Percentiles rank a stretch among this genome's conserved stretches.
These are phyloP conservation scores for Crossocerus cetratus DNA, from an alignment of 2,888 invertebrate species.

Conservation along the genomic window DNA sequence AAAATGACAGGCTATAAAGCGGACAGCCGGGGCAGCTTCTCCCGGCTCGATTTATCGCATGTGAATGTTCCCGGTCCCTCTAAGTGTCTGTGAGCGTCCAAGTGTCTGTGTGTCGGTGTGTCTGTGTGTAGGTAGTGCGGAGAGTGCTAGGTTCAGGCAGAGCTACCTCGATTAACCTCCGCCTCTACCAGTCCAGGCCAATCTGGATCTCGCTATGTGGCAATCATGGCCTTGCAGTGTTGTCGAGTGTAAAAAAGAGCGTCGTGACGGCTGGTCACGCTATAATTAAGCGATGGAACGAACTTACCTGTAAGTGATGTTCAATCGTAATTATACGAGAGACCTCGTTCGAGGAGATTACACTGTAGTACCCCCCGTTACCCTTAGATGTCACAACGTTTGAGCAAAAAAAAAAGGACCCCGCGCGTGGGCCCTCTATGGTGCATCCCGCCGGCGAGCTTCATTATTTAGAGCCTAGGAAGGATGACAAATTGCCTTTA, in stretches of 20 bases:
- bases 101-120: slow-evolving; percentile 17
- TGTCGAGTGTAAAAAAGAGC: slow-evolving; percentile 28
- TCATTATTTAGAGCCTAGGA: too few relatives aligned
- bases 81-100: slow-evolving; percentile 16
- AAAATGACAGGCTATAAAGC: slow-evolving; percentile 61
- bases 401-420: too few relatives aligned
- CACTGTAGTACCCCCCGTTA: too few relatives aligned
- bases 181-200: slow-evolving; percentile 31
- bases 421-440: too few relatives aligned
- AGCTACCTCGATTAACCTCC: slow-evolving; percentile 46
- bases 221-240: slow-evolving; percentile 40
- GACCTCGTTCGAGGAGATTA: too few relatives aligned
- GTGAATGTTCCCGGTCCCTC: slow-evolving; percentile 25
- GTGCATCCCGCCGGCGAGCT: too few relatives aligned
- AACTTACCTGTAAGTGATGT: too few relatives aligned
- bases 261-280: slow-evolving; percentile 32
- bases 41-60: slow-evolving; percentile 40
- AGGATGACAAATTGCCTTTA: too few relatives aligned
- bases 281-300: too few relatives aligned
- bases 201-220: slow-evolving; percentile 31
- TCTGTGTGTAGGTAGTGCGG: slow-evolving; percentile 3
- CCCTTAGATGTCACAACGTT: too few relatives aligned
- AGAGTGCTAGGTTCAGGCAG: slow-evolving; percentile 18
- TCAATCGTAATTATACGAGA: too few relatives aligned
- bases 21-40: slow-evolving; percentile 35